Percentiles rank a stretch among this genome's conserved stretches.
These are phyloP conservation scores for Pseudococcus jackbeardsleyi DNA, from an alignment of 2,888 invertebrate species.

Conservation along the genomic window DNA sequence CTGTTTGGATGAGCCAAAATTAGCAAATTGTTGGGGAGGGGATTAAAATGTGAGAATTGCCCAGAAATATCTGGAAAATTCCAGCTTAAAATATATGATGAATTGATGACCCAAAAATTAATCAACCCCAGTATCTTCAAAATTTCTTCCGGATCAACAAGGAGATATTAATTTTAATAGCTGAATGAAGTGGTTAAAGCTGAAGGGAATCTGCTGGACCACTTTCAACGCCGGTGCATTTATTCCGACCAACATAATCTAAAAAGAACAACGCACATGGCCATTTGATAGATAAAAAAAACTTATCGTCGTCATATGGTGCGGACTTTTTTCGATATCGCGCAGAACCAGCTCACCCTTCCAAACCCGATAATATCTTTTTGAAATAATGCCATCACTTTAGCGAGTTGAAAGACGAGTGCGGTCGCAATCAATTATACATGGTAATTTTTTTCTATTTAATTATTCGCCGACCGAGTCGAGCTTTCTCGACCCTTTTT, in stretches of 20 bases:
- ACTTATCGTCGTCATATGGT: slow-evolving; percentile 32
- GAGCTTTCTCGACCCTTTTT: slow-evolving; percentile 9
- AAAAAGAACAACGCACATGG: slow-evolving; percentile 38
- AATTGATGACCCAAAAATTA: no score
- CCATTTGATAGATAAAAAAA: slow-evolving; percentile 47
- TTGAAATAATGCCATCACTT: slow-evolving; percentile 51
- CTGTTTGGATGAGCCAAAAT: no score
- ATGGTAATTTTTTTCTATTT: slow-evolving; percentile 47
- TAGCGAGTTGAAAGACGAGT: slow-evolving; percentile 16
- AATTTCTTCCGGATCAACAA: no score
- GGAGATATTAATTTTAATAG: no score
- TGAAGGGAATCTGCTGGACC: no score
- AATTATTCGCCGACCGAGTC: slow-evolving; percentile 39
- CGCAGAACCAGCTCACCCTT: slow-evolving; percentile 31
- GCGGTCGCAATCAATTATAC: slow-evolving; percentile 48
- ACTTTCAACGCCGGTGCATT: no score
- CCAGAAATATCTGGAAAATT: no score
- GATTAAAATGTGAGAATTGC: no score
- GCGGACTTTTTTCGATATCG: slow-evolving; percentile 13
- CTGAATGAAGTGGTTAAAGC: no score
- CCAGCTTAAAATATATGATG: no score
- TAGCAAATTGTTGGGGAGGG: no score
- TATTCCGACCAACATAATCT: slow-evolving; percentile 25
- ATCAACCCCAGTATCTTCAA: no score
- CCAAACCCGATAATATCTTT: slow-evolving; percentile 36